Percentiles rank a stretch among this genome's conserved stretches.
These are phyloP conservation scores for Lottia gigantea DNA, from an alignment of 2,888 invertebrate genomes.

Conservation along the genomic window DNA sequence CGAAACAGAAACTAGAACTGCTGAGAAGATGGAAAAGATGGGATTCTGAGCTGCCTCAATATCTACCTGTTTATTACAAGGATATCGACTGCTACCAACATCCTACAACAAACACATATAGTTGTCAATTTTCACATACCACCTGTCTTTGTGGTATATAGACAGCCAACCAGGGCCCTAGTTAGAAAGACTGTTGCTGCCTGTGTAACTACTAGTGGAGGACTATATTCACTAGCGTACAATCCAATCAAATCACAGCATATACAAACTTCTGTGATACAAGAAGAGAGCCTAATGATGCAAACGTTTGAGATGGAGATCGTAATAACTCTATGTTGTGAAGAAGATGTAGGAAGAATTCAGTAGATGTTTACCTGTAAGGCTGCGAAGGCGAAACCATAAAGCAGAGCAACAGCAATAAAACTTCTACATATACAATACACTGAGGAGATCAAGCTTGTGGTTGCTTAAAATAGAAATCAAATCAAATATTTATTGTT, in stretches of 20 bases:
- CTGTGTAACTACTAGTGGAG: too few relatives aligned
- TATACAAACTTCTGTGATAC: too few relatives aligned
- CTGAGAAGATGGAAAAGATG: conserved; percentile 93
- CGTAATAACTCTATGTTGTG: too few relatives aligned
- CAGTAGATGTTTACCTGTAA: conserved; percentile 74
- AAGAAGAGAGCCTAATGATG: too few relatives aligned
- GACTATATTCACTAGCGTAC: too few relatives aligned
- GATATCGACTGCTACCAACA: conserved; percentile 22
- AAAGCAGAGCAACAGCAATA: conserved; percentile 82
- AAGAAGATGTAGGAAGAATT: neutral
- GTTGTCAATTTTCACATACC: too few relatives aligned
- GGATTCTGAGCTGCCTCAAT: conserved; percentile 86
- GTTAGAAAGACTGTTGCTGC: too few relatives aligned
- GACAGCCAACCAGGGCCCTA: too few relatives aligned
- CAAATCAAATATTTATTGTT: neutral
- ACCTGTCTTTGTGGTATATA: too few relatives aligned
- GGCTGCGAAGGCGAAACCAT: conserved; percentile 72
- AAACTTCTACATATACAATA: conserved; percentile 84
- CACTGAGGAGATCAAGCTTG: conserved; percentile 78
- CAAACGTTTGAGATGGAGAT: too few relatives aligned
- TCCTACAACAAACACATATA: conserved; percentile 22
- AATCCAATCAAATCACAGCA: too few relatives aligned
- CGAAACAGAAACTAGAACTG: conserved; percentile 85
- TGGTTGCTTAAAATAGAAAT: conserved; percentile 59
- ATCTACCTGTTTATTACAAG: conserved; percentile 15